phyloP scores from a whole-genome alignment of 2,797 vertebrate genomes.

The Prionace glauca region DNA sequence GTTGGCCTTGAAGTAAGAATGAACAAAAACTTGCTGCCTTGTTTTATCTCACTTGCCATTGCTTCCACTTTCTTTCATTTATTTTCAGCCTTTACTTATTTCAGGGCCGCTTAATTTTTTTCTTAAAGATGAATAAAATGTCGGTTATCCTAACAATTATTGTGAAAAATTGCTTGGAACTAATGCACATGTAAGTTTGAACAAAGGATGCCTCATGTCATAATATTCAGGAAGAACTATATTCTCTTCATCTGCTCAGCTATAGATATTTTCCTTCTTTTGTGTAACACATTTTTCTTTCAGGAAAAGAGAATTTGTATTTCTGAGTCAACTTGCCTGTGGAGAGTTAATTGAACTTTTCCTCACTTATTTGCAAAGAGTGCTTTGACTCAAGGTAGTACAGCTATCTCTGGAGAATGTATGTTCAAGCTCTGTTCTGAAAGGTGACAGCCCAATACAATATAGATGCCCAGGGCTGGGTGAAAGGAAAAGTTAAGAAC shows the following conservation, averaged over 20 bases:
- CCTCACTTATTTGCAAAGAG: background rate
- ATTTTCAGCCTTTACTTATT: background rate
- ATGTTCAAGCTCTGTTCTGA: background rate
- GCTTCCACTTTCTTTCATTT: background rate
- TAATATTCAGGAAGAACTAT: background rate
- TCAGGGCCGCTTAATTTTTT: slow-evolving; percentile 1
- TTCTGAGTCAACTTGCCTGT: background rate
- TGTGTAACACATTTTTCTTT: background rate
- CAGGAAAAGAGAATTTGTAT: background rate
- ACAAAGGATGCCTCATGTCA: background rate
- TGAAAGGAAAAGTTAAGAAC: background rate
- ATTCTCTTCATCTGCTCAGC: background rate
- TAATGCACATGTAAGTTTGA: background rate
- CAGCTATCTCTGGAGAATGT: background rate
- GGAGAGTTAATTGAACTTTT: background rate
- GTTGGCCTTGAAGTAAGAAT: slow-evolving; percentile 11
- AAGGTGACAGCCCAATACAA: background rate
- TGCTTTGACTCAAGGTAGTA: background rate
- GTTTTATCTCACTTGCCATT: background rate
- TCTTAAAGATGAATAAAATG: background rate
- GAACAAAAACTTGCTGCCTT: background rate
- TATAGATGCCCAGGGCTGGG: background rate
- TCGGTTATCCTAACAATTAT: background rate
- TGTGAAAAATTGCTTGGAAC: background rate
- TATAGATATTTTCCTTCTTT: background rate